Base-by-base conservation (phyloP, 2,888 invertebrate species). In the Chaetoderma sp. region DNA sequence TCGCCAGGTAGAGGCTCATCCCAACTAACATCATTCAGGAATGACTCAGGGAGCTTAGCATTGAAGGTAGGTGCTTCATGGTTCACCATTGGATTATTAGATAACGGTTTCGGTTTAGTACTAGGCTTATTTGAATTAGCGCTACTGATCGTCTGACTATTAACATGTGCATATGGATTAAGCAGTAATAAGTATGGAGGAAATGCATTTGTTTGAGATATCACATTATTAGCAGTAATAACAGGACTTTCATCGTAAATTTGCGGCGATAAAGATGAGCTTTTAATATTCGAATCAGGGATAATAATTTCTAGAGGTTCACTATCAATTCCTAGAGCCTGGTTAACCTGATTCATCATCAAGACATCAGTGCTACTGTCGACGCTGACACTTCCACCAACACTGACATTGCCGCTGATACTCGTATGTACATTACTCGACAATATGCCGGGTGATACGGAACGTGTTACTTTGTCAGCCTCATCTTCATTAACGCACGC, bases 321-420 rank as follows among this genome's bases (percentile, higher is more conserved):
- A n/a, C n/a, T n/a, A 42, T 82, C 83, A 27, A 80, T 76, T 78
- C 88, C 90, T 66, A 91, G 90, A 0, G 91, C 92, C 85, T 91
- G 91, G 80, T 92, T 92, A 64, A 93, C 91, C 81, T 92, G 92
- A 83, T 94, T 93, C 90, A 93, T 91, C 16, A 92, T 91, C 75
- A 92, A 91, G 8, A 93, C 91, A 62, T 83, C 80, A 47, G 76
- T 72, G 60, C 77, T 75, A 44, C 74, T 70, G 13, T 49, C 52
- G 6, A 74, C 61, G 30, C 73, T 60, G 49, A 75, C 77, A n/a
- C 78, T 77, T 27, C 75, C 59, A 18, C 80, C 68, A 4, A 84
- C 70, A 18, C 90, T 77, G n/a, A 81, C 83, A 18, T 87, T 86
- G 74, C 82, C 84, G 25, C 86, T 75, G 23, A 87, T 73, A 64